Base-by-base conservation (phyloP, 2,797 vertebrate genomes). In the Sebastes nivosus region DNA sequence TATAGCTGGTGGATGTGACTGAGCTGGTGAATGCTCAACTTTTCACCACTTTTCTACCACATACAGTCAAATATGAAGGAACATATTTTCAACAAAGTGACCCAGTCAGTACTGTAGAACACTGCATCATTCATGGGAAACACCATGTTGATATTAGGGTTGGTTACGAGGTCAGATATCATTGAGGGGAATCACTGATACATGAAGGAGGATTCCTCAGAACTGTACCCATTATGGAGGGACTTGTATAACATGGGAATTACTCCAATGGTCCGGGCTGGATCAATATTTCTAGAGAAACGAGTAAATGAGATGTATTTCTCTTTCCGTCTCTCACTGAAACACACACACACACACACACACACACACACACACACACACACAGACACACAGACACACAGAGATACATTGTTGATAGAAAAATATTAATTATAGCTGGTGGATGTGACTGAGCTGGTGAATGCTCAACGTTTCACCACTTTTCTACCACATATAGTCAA, bases 241-340 rank as follows among this genome's bases (percentile, higher is more conserved):
- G 0, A 29, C 61, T n/a, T 1, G 2, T 24, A 22, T 29, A 61
- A 27, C 61, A 55, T 34, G 68, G 79, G 79, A 86, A 82, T 70
- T 18, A 57, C 32, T 73, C 29, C 20, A 18, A 20, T 29, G 18
- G 54, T 29, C 8, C 2, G n/a, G 32, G 6, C 3, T 18, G 58
- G 77, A 86, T 91, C 86, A 38, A 88, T 91, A 80, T 74, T 85
- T 84, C 72, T 54, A 32, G 22, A 80, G 75, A 83, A 85, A 82
- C 18, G 2, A 42, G 42, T 16, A 46, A 81, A 79, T 75, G n/a
- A 81, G 61, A 81, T 5, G 38, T 54, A 27, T 77, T 60, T 55
- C 10, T 58, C 52, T 67, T 8, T 5, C 24, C 42, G 4, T 82
- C 11, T 24, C 60, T 65, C 63, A 52, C 58, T 38, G 6, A 50